Evolutionary conservation across 1,140 invertebrate species (phyloP).

Genomic region (Drosophila ogumai): DNA sequence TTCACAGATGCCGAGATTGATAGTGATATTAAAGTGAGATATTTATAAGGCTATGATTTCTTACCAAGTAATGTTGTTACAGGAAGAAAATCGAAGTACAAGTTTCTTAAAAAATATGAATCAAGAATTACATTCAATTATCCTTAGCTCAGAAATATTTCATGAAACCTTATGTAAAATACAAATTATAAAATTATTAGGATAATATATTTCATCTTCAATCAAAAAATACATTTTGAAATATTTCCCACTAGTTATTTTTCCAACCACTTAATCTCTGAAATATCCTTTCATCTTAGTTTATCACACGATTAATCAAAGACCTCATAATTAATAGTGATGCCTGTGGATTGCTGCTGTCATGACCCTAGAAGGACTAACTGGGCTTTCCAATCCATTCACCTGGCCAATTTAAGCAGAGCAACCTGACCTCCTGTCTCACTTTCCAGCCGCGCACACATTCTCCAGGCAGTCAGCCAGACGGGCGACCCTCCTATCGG

Average conservation of each 20-base stretch:
- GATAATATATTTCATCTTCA: not conserved
- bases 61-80: too few relatives aligned
- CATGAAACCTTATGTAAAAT: too few relatives aligned
- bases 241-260: not conserved
- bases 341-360: slow-evolving; percentile 12
- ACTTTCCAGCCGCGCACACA: slow-evolving; percentile 38
- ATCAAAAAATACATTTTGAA: not conserved
- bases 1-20: not conserved
- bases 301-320: slow-evolving; percentile 30
- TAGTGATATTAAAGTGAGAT: not conserved
- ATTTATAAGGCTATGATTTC: too few relatives aligned
- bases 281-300: not conserved
- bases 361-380: slow-evolving; percentile 44
- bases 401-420: slow-evolving; percentile 33
- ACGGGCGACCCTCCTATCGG: slow-evolving; percentile 25
- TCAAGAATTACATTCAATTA: too few relatives aligned
- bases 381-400: slow-evolving; percentile 33
- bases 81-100: too few relatives aligned
- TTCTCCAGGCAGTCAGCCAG: slow-evolving; percentile 14
- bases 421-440: slow-evolving; percentile 47
- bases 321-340: slow-evolving; percentile 35
- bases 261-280: not conserved
- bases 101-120: too few relatives aligned
- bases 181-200: too few relatives aligned
- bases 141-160: too few relatives aligned